Evolutionary conservation across 1,140 invertebrate genomes (phyloP).

Genomic region (Zophobas atratus): DNA sequence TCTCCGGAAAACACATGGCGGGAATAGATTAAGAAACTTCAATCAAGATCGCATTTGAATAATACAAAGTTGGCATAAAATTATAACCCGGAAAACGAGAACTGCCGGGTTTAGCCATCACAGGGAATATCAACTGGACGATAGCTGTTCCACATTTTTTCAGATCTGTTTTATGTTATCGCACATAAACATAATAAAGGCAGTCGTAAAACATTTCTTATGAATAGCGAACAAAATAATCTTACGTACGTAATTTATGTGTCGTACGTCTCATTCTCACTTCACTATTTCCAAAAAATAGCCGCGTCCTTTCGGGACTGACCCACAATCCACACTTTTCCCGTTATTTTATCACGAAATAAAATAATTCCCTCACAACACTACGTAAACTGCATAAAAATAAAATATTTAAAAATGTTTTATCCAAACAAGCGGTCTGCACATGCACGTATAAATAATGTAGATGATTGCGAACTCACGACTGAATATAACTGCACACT

Average conservation of each 20-base stretch:
- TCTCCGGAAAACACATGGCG: slow-evolving; percentile 24
- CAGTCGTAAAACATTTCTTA: slow-evolving; percentile 34
- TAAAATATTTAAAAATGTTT: slow-evolving; percentile 29
- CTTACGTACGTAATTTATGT: slow-evolving; percentile 29
- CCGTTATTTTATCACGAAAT: not conserved
- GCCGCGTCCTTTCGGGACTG: slow-evolving; percentile 5
- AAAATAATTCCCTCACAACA: slow-evolving; percentile 23
- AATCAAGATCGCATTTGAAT: slow-evolving; percentile 38
- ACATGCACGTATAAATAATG: slow-evolving; percentile 38
- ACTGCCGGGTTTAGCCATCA: slow-evolving; percentile 1
- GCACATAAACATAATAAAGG: slow-evolving; percentile 36
- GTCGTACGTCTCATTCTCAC: not conserved
- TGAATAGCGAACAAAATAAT: slow-evolving; percentile 30
- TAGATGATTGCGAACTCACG: slow-evolving; percentile 29
- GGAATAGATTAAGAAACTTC: slow-evolving; percentile 32
- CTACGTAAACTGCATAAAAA: slow-evolving; percentile 20
- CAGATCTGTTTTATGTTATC: slow-evolving; percentile 32
- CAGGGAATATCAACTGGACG: slow-evolving; percentile 8
- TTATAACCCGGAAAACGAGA: slow-evolving; percentile 23
- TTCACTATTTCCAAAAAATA: slow-evolving; percentile 6
- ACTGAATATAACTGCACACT: slow-evolving; percentile 20
- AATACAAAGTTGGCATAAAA: slow-evolving; percentile 40
- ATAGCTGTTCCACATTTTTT: slow-evolving; percentile 23
- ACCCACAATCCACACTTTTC: not conserved
- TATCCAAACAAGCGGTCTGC: slow-evolving; percentile 24